Evolutionary conservation across 2,113 vertebrate genomes (phyloP).

Genomic region (Macrotis lagotis): DNA sequence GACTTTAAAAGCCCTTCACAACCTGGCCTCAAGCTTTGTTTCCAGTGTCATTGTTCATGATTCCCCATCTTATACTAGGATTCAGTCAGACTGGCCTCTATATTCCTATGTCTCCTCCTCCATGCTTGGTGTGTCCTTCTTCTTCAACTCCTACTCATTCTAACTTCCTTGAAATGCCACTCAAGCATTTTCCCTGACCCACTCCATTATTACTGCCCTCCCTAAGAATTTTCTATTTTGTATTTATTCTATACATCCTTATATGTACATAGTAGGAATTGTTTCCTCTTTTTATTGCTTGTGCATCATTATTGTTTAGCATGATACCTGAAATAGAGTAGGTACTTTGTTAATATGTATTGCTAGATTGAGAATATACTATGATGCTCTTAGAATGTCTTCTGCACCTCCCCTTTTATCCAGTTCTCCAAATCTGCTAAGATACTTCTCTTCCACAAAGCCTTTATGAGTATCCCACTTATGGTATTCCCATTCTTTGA

Average conservation of each 20-base stretch:
- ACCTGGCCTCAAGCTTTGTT: neutral
- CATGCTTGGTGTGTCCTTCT: neutral
- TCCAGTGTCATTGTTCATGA: neutral
- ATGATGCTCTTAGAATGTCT: neutral
- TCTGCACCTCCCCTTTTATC: neutral
- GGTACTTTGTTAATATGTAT: neutral
- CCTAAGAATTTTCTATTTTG: neutral
- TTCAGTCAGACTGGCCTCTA: neutral
- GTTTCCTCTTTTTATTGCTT: neutral
- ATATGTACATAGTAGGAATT: neutral
- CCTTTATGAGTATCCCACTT: no score
- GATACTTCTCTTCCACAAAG: neutral
- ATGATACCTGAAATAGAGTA: neutral
- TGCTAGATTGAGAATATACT: neutral
- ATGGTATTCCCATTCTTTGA: neutral
- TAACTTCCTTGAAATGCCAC: neutral
- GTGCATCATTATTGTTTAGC: neutral
- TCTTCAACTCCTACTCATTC: neutral
- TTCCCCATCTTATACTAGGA: neutral
- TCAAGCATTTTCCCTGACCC: neutral
- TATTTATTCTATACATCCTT: neutral
- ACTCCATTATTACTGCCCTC: neutral
- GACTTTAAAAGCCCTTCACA: neutral
- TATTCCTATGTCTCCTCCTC: neutral
- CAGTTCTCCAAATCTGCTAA: neutral